These are phyloP conservation scores for Cydia splendana DNA, from an alignment of 1,140 invertebrate genomes.

Conservation along the genomic window DNA sequence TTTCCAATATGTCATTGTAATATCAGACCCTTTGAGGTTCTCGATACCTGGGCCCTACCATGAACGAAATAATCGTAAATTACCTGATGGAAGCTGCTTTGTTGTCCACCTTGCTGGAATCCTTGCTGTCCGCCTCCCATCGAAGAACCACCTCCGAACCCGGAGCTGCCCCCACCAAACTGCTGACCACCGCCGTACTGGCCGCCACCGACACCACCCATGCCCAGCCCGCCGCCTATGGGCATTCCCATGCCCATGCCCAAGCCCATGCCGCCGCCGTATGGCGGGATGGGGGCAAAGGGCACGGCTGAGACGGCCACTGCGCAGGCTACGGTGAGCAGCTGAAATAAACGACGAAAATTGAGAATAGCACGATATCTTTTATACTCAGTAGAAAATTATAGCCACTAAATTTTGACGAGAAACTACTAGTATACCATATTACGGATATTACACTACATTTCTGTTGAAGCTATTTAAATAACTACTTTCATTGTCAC, in stretches of 20 bases:
- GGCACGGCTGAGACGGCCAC: slow-evolving; percentile 13
- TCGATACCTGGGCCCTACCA: too few species aligned
- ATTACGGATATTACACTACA: too few species aligned
- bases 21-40: too few species aligned
- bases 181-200: slow-evolving; percentile 25
- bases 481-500: too few species aligned
- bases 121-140: not conserved
- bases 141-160: slow-evolving; percentile 12
- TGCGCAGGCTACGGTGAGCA: slow-evolving; percentile 5
- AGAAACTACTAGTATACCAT: too few species aligned
- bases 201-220: slow-evolving; percentile 2
- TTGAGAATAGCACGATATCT: too few species aligned
- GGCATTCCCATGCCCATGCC: not conserved
- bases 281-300: not conserved
- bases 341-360: slow-evolving; percentile 12
- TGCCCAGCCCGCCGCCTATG: slow-evolving; percentile 12
- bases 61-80: not conserved
- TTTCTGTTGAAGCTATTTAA: too few species aligned
- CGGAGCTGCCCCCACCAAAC: not conserved
- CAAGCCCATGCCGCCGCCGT: not conserved
- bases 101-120: slow-evolving; percentile 19
- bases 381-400: too few species aligned
- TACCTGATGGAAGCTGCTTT: slow-evolving; percentile 28
- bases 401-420: too few species aligned
- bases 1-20: too few species aligned